Evolutionary conservation across 2,888 invertebrate genomes (phyloP), one percentile per base, ranked within the genome.

Genomic region (Drosophila birchii): DNA sequence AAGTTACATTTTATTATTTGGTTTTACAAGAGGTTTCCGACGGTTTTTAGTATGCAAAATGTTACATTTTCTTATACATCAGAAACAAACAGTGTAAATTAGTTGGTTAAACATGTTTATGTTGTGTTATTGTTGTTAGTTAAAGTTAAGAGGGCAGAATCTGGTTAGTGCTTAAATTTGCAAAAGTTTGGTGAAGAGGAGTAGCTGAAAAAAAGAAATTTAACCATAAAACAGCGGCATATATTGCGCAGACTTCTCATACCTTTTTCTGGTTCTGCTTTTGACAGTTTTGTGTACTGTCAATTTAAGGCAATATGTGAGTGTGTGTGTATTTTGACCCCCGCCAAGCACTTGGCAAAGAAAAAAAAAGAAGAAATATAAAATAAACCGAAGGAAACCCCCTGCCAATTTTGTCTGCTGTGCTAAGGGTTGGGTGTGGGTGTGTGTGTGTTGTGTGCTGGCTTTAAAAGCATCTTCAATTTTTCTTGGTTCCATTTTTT

Each of bases 391-490:
- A 18, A 49, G 49, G 18, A 18, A 44, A 29, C 18, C 32, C 36
- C 39, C 67, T 58, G 77, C 71, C 63, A 75, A 76, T 64, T 60
- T 76, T 53, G 77, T 70, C 73, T 64, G 26, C 49, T 32, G 5
- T 9, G 9, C 4, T 4, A 23, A 23, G 23, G 23, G 23, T 23
- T 44, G 20, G 7, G 11, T 43, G 12, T n/a, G 45, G 5, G 23
- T 14, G 11, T 43, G 12, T n/a, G 45, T 11, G 23, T 23, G 26
- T 26, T 26, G 51, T 55, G 58, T 36, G 41, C 26, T 74, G 75
- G 69, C 88, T 84, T 88, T 88, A 88, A 84, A 84, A 84, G 82
- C 86, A 86, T 88, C 86, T 84, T 86, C 88, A 86, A 86, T 80
- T 84, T 88, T 88, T 82, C 82, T 85, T 81, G 75, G 68, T 64